phyloP scores from a whole-genome alignment of 2,888 invertebrate species.

The Melanchra persicariae region DNA sequence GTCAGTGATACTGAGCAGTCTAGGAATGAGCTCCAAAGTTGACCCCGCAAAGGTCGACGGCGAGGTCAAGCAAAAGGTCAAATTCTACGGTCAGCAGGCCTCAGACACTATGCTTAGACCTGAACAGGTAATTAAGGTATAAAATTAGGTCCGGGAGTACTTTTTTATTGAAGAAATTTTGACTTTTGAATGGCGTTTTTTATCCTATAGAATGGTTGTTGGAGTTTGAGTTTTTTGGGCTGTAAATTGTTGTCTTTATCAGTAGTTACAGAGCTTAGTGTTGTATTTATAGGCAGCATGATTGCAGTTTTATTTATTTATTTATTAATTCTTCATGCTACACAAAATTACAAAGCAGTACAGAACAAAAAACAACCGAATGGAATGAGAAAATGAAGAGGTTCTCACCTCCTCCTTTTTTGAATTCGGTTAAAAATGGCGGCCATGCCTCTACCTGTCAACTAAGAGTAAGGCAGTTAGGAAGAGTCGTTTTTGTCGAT shows the following conservation, averaged over 20 bases:
- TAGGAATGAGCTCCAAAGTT: conserved; percentile 93
- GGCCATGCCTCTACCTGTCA: too few species aligned
- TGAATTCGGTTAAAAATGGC: too few species aligned
- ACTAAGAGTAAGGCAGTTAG: too few species aligned
- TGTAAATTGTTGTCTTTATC: conserved; percentile 3
- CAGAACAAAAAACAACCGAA: too few species aligned
- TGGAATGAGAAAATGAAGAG: too few species aligned
- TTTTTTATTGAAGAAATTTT: conserved; percentile 27
- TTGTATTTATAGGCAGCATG: conserved; percentile 21
- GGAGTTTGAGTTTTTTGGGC: background rate
- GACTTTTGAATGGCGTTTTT: conserved; percentile 19
- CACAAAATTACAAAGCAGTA: too few species aligned
- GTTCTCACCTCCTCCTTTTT: too few species aligned
- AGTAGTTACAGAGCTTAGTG: background rate
- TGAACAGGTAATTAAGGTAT: conserved; percentile 91
- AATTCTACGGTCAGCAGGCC: conserved; percentile 96
- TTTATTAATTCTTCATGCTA: too few species aligned
- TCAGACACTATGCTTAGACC: conserved; percentile 94
- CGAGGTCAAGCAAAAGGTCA: conserved; percentile 94
- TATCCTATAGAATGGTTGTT: conserved; percentile 20
- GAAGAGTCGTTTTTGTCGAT: too few species aligned
- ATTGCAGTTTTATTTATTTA: background rate
- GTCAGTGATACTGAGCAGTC: conserved; percentile 94
- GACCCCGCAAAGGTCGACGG: conserved; percentile 95
- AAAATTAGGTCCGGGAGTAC: conserved; percentile 48